phyloP scores from a whole-genome alignment of 2,888 invertebrate genomes.

The Sepiola atlantica region DNA sequence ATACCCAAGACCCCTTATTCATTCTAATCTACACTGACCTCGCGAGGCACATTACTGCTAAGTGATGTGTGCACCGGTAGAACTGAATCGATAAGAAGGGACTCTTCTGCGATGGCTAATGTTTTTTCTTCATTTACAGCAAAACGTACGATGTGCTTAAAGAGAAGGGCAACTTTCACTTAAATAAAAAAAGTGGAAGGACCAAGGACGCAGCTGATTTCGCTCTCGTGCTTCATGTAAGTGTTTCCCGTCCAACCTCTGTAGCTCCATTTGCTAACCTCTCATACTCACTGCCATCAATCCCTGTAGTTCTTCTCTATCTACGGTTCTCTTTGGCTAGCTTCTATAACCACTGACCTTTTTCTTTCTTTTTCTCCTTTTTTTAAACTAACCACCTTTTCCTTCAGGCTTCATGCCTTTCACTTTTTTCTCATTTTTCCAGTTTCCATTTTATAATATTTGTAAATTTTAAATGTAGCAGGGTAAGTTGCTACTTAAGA shows the following conservation, averaged over 20 bases:
- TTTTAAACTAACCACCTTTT: background rate
- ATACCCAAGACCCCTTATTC: too few species aligned
- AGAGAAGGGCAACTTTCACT: conserved; percentile 54
- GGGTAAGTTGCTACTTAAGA: background rate
- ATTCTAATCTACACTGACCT: too few species aligned
- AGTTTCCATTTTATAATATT: background rate
- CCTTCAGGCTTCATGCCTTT: background rate
- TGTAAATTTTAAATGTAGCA: background rate
- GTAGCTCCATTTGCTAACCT: background rate
- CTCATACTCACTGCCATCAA: background rate
- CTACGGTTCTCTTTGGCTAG: background rate
- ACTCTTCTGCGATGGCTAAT: background rate
- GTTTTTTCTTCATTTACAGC: conserved; percentile 43
- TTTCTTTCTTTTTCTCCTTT: background rate
- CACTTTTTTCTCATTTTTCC: background rate
- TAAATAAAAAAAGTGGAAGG: conserved; percentile 58
- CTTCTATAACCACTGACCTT: background rate
- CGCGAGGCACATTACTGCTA: too few species aligned
- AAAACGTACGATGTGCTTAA: background rate
- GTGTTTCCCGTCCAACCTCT: conserved; percentile 46
- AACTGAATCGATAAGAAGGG: background rate
- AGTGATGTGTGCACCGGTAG: too few species aligned
- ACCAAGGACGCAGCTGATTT: conserved; percentile 66
- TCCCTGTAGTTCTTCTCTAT: background rate
- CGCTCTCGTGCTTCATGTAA: conserved; percentile 61